Evolutionary conservation across 2,113 vertebrate species (phyloP).

Genomic region (Loxodonta africana): DNA sequence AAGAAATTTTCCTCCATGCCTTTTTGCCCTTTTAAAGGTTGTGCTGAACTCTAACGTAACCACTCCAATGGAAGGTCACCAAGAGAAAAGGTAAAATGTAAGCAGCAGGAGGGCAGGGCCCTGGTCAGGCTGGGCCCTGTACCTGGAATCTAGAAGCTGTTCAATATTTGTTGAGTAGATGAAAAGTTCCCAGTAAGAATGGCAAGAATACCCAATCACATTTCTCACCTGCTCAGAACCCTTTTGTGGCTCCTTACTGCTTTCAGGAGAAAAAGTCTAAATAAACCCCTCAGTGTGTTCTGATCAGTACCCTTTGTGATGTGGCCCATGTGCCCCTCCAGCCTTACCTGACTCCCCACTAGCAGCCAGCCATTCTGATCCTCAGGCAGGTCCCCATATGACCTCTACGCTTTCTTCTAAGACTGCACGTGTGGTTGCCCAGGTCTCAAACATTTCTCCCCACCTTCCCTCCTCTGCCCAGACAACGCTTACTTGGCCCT

Average conservation of each 20-base stretch:
- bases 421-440: neutral
- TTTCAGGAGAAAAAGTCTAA: neutral
- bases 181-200: neutral
- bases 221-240: neutral
- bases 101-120: neutral
- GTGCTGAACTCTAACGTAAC: neutral
- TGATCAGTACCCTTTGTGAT: constrained; percentile 8
- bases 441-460: neutral
- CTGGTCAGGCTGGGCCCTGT: neutral
- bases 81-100: neutral
- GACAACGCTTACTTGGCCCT: neutral
- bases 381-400: neutral
- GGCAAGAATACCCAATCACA: no score
- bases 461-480: neutral
- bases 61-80: neutral
- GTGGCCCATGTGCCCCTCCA: neutral
- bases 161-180: neutral
- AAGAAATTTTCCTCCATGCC: neutral
- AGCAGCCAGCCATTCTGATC: neutral
- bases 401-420: neutral
- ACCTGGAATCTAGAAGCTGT: neutral
- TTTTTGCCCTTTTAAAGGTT: constrained; percentile 24
- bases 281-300: neutral
- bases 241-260: neutral
- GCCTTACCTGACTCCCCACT: neutral